These are phyloP conservation scores for Hydrolagus colliei DNA, from an alignment of 2,797 vertebrate species.

Conservation along the genomic window DNA sequence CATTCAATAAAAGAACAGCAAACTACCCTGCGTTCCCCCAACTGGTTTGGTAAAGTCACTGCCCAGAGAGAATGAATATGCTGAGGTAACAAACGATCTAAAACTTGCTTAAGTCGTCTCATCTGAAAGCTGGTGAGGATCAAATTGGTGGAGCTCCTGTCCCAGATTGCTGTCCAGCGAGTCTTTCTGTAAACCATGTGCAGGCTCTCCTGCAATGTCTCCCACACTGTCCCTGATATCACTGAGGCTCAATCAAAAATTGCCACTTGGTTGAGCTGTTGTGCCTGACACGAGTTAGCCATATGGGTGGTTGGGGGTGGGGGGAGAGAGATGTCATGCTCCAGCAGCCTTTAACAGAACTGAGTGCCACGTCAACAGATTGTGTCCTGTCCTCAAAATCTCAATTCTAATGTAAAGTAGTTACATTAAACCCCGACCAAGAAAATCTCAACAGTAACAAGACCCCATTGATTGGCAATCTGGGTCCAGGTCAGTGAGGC, in stretches of 20 bases:
- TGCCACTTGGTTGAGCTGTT: no score
- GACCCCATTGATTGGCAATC: neutral
- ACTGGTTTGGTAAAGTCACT: no score
- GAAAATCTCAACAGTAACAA: neutral
- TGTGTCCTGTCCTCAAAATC: no score
- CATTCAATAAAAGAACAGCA: neutral
- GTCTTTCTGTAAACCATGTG: constrained; percentile 32
- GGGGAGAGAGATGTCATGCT: neutral
- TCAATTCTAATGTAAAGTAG: no score
- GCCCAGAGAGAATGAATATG: no score
- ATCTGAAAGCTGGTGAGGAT: neutral
- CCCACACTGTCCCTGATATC: constrained; percentile 16
- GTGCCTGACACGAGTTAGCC: neutral
- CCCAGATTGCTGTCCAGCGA: neutral
- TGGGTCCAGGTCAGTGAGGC: no score
- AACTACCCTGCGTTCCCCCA: no score
- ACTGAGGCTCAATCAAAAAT: no score
- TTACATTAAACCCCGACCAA: no score
- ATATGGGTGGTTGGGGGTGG: neutral
- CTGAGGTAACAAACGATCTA: no score
- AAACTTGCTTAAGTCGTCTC: neutral
- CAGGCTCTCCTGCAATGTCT: constrained; percentile 25
- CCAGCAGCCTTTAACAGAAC: no score
- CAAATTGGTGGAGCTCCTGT: neutral
- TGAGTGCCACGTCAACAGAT: no score